Evolutionary conservation across 2,888 invertebrate species (phyloP), one percentile per base, ranked within the genome.

Genomic region (Ennomos erosarius): DNA sequence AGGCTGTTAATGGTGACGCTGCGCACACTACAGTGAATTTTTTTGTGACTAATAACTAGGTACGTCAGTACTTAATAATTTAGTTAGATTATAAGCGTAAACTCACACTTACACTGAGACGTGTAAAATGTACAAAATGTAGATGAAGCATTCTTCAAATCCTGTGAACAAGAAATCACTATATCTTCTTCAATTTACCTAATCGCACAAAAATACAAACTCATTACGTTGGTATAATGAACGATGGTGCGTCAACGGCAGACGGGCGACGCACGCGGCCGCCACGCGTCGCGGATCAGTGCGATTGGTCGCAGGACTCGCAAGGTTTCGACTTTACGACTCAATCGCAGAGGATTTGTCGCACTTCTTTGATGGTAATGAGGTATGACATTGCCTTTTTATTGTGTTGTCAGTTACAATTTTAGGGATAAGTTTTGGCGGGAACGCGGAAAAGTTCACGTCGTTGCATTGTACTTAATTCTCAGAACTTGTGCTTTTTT

Each of bases 321-420:
- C 66, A 36, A n/a, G 38, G 13, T 38, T 38, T 68, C 80, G 70
- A 69, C 62, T 63, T 71, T 78, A 85, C 78, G 78, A 78, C 87
- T 86, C 84, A 80, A 88, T 88, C 80, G 74, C 61, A 58, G 67
- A 63, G 72, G 80, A 81, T 83, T 83, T 79, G 82, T 75, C 76
- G 76, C 78, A 76, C 71, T 72, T 35, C 65, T 69, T 65, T 59
- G 64, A 62, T 74, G 59, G 70, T 87, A 88, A 89, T 84, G 84
- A 87, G 82, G 70, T 82, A 80, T 88, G 88, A 88, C 88, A 85
- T 81, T 74, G 84, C 82, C 62, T 82, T 82, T 83, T 81, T 81
- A 77, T 76, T 78, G 68, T 68, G 49, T 66, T 62, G 62, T 56
- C 67, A 64, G 62, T 62, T 62, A 63, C 69, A 67, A 65, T 58